phyloP scores from a whole-genome alignment of 2,888 invertebrate genomes.

The Tetragnatha montana region DNA sequence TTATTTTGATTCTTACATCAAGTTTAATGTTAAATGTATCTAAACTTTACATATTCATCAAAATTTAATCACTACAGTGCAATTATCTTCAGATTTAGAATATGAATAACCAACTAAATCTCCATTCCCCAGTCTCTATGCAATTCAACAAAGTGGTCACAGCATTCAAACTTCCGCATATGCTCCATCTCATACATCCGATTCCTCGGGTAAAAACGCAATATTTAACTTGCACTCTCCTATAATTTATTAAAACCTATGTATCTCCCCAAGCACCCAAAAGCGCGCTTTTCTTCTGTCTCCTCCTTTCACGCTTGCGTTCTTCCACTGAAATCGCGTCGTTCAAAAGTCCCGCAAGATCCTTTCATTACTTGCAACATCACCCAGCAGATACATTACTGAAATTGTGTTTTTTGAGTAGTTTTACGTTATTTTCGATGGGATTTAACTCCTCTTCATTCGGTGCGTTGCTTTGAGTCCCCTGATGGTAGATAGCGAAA shows the following conservation, averaged over 20 bases:
- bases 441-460: not conserved
- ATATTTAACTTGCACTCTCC: not conserved
- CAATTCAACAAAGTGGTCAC: too few relatives aligned
- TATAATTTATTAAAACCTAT: not conserved
- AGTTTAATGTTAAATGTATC: too few relatives aligned
- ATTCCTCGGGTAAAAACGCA: not conserved
- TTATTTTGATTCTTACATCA: too few relatives aligned
- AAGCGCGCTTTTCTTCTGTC: not conserved
- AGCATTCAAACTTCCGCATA: too few relatives aligned
- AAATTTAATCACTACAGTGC: too few relatives aligned
- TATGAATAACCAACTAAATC: too few relatives aligned
- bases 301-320: not conserved
- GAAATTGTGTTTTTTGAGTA: not conserved
- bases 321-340: not conserved
- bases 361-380: not conserved
- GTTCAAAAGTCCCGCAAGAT: not conserved
- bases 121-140: too few relatives aligned
- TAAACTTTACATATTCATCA: too few relatives aligned
- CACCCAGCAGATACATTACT: not conserved
- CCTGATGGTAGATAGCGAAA: not conserved
- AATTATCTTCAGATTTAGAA: too few relatives aligned
- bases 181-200: too few relatives aligned
- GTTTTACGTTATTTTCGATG: not conserved
- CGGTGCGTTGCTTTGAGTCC: not conserved
- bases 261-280: not conserved